phyloP scores from a whole-genome alignment of 1,140 invertebrate genomes.

The Musca vetustissima region DNA sequence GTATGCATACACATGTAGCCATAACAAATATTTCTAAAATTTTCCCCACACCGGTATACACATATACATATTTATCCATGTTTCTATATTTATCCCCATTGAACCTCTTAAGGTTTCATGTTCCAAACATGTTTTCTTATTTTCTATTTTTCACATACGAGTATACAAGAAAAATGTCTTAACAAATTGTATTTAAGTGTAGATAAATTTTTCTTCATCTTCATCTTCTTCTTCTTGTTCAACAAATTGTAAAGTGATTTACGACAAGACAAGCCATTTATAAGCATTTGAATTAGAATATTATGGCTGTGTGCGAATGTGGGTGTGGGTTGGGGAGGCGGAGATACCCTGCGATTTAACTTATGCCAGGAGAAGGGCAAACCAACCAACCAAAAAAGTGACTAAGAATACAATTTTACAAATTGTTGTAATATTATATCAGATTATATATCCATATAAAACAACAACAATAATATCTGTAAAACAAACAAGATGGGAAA shows the following conservation, averaged over 20 bases:
- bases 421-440: conserved; percentile 29
- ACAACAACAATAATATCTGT: not conserved
- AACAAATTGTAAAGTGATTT: conserved; percentile 56
- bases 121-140: no score
- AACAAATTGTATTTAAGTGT: no score
- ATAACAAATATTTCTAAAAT: not conserved
- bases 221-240: not conserved
- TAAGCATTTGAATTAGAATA: conserved; percentile 42
- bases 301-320: no score
- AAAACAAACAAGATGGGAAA: not conserved
- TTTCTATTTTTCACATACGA: no score
- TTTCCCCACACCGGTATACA: no score
- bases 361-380: conserved; percentile 36
- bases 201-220: not conserved
- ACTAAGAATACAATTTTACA: conserved; percentile 24
- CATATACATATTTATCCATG: not conserved
- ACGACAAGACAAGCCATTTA: conserved; percentile 55
- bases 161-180: no score
- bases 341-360: no score
- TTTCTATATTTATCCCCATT: not conserved
- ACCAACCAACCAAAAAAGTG: not conserved
- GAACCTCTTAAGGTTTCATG: not conserved
- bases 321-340: conserved; percentile 41
- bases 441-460: conserved; percentile 28
- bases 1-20: not conserved